Evolutionary conservation across 2,113 vertebrate genomes (phyloP).

Genomic region (Microcebus griseorufus): DNA sequence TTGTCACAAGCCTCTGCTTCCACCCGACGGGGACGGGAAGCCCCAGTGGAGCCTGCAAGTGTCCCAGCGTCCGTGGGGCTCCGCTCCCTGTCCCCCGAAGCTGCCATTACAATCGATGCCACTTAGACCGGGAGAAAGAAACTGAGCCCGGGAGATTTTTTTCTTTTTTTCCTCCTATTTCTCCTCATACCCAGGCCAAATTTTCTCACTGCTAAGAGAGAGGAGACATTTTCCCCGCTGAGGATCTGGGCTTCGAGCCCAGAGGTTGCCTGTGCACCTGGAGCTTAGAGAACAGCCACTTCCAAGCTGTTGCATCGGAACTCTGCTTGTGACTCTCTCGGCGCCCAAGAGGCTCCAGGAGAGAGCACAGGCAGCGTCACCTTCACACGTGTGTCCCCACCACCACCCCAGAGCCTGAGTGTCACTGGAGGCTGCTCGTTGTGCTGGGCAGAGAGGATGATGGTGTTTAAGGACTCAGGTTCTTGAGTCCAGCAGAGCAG

Average conservation of each 20-base stretch:
- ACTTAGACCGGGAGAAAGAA: background rate
- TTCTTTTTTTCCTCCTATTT: background rate
- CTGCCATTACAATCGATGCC: background rate
- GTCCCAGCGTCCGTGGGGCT: background rate
- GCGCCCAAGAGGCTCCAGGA: background rate
- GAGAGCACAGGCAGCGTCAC: accelerated
- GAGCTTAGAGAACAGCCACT: background rate
- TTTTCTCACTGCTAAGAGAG: background rate
- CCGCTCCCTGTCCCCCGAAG: background rate
- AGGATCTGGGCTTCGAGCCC: slow-evolving; percentile 50
- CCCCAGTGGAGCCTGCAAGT: background rate
- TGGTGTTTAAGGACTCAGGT: background rate
- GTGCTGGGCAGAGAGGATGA: too few species aligned
- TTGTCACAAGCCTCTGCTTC: background rate
- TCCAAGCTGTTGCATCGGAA: background rate
- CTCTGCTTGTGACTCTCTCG: background rate
- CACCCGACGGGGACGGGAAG: background rate
- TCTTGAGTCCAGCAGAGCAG: background rate
- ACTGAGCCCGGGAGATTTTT: background rate
- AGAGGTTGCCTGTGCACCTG: slow-evolving; percentile 31
- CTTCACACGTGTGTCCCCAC: background rate
- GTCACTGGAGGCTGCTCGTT: too few species aligned
- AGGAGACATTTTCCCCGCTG: background rate
- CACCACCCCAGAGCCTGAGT: background rate
- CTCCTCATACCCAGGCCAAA: background rate